Conservation (phyloP, 2,797 vertebrate genomes). For the Pangasius mekongensis region DNA sequence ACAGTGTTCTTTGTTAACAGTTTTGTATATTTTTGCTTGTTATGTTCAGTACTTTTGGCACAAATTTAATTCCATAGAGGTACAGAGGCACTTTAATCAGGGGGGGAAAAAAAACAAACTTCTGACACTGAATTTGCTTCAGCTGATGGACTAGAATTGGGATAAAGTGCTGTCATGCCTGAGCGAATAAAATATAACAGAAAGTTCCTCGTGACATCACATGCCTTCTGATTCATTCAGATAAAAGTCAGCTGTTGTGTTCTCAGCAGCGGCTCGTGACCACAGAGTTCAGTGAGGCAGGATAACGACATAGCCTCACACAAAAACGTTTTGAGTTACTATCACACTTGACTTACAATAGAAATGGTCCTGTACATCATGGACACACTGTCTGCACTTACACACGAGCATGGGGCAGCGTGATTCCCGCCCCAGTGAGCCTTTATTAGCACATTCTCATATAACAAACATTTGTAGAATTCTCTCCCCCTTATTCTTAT, state of each 20-base stretch:
- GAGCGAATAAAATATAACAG: background rate
- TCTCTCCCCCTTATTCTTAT: background rate
- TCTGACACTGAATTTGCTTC: background rate
- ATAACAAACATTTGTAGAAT: no score
- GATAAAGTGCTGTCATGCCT: background rate
- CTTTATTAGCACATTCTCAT: background rate
- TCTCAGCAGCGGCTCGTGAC: background rate
- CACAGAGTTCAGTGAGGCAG: background rate
- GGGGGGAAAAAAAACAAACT: background rate
- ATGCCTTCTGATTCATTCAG: conserved; percentile 8
- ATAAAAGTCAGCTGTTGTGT: conserved; percentile 1
- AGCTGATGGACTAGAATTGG: background rate
- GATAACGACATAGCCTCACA: background rate
- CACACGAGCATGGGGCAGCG: no score
- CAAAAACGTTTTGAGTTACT: no score
- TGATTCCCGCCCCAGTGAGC: no score
- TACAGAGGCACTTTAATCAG: background rate
- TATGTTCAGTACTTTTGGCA: no score
- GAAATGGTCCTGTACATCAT: background rate
- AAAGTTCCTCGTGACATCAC: conserved; percentile 17
- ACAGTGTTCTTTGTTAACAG: no score
- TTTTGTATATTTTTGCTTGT: no score
- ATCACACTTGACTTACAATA: background rate
- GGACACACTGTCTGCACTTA: background rate
- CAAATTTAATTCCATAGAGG: no score